Conservation (phyloP, 2,888 invertebrate genomes). For the Lissocephala sabroskyi region DNA sequence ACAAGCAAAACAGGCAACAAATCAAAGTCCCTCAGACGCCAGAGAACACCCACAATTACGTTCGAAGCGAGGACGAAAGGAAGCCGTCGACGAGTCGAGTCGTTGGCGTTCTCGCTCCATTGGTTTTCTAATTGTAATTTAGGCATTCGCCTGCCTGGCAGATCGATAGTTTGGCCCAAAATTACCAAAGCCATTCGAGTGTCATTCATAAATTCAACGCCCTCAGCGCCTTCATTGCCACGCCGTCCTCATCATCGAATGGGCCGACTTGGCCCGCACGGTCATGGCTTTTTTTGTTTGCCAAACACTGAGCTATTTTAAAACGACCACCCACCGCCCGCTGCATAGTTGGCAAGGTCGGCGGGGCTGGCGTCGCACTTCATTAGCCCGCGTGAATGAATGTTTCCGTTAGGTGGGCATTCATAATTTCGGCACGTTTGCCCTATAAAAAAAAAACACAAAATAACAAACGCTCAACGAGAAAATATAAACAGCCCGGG, state of each 20-base stretch:
- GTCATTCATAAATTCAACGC: conserved; percentile 37
- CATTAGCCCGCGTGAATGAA: conserved; percentile 53
- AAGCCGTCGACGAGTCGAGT: neutral
- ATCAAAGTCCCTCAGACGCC: no score
- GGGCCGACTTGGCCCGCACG: neutral
- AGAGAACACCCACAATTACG: conserved; percentile 49
- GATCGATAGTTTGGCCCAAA: conserved; percentile 39
- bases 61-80: conserved; percentile 33
- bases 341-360: conserved; percentile 31
- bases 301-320: conserved; percentile 53
- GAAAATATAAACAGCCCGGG: neutral
- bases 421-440: conserved; percentile 33
- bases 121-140: conserved; percentile 48
- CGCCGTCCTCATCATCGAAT: neutral
- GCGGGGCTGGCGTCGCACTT: conserved; percentile 33
- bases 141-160: conserved; percentile 36
- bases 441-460: conserved; percentile 18
- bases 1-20: conserved; percentile 26
- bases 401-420: conserved; percentile 44
- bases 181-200: conserved; percentile 35
- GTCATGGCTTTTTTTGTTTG: conserved; percentile 14
- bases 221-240: neutral
- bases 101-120: conserved; percentile 14
- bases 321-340: conserved; percentile 23
- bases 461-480: no score